Conservation (phyloP, 2,888 invertebrate genomes). For the Netelia fuscicornis region DNA sequence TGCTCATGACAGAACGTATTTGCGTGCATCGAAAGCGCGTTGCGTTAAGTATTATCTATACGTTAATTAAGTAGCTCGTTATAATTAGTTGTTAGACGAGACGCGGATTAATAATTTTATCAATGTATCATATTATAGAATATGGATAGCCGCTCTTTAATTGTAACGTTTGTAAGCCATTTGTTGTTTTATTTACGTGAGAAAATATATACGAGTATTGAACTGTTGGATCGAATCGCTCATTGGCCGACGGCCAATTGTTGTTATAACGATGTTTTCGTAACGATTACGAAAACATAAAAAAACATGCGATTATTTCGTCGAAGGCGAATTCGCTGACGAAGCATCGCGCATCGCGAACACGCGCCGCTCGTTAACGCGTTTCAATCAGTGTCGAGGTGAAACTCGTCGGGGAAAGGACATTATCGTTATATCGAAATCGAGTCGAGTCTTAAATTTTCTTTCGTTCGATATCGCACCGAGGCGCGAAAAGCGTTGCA, state of each 20-base stretch:
- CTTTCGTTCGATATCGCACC: too few species aligned
- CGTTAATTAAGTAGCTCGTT: neutral
- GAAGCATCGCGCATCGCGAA: neutral
- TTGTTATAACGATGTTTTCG: constrained; percentile 10
- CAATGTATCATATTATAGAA: neutral
- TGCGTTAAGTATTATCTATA: neutral
- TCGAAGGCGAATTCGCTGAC: constrained; percentile 12
- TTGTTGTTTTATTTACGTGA: neutral
- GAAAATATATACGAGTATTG: too few species aligned
- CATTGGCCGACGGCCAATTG: neutral
- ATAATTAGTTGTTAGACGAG: neutral
- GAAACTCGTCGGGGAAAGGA: neutral
- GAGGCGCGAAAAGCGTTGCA: too few species aligned
- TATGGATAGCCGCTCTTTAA: neutral
- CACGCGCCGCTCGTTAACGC: neutral
- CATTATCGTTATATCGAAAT: neutral
- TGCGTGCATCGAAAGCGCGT: neutral
- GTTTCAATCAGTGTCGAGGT: neutral
- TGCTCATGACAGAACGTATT: constrained; percentile 13
- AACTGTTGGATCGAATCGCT: too few species aligned
- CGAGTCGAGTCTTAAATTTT: too few species aligned
- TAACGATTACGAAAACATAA: constrained; percentile 1
- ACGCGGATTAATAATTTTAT: neutral
- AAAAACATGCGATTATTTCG: constrained; percentile 18
- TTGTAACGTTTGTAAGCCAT: neutral